These are phyloP conservation scores for Mustela nigripes DNA, from an alignment of 2,113 vertebrate species.

Conservation along the genomic window DNA sequence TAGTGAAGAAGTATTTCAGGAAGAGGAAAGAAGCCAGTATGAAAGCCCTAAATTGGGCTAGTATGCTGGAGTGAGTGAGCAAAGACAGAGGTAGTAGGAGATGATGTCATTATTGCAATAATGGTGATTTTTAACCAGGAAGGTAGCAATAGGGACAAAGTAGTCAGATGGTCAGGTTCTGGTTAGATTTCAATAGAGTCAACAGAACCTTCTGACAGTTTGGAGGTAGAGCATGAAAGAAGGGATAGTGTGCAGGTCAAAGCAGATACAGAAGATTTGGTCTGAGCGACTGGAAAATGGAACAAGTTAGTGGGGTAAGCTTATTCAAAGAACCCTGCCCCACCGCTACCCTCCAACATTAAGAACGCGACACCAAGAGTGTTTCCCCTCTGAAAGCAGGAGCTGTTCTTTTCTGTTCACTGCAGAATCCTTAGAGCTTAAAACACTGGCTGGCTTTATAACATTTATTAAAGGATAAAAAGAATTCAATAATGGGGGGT, in stretches of 20 bases:
- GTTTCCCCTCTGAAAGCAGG: background rate
- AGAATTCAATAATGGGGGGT: background rate
- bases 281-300: background rate
- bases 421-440: background rate
- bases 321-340: background rate
- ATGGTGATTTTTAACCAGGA: background rate
- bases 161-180: background rate
- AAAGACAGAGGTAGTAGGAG: background rate
- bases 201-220: background rate
- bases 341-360: background rate
- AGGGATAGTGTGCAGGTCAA: background rate
- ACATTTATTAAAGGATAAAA: background rate
- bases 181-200: background rate
- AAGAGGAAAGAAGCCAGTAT: background rate
- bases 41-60: background rate
- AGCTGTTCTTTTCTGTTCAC: background rate
- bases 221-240: background rate
- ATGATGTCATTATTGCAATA: background rate
- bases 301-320: background rate
- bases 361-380: background rate
- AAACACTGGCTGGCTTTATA: background rate
- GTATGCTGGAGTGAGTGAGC: background rate
- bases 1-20: background rate
- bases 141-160: background rate
- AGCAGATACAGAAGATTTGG: background rate